Evolutionary conservation across 2,888 invertebrate genomes (phyloP).

Genomic region (Mythimna lalbum): DNA sequence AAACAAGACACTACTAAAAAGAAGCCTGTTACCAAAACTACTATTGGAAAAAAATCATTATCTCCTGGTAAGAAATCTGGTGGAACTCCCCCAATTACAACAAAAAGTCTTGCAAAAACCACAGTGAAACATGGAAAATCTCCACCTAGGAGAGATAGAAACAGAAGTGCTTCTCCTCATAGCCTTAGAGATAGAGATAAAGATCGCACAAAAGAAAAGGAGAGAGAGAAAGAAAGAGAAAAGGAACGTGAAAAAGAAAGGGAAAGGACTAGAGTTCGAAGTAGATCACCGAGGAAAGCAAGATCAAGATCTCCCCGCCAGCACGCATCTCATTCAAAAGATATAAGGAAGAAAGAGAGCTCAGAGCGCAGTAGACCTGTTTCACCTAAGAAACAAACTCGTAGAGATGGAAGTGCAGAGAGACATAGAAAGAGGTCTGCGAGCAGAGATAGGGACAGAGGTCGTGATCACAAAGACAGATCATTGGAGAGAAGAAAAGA

Average conservation of each 20-base stretch:
- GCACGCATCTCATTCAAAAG: conserved; percentile 80
- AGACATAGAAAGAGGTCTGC: conserved; percentile 83
- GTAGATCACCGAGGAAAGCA: conserved; percentile 86
- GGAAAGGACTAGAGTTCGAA: conserved; percentile 87
- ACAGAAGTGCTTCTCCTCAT: conserved; percentile 83
- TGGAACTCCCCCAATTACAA: conserved; percentile 87
- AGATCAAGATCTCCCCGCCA: conserved; percentile 86
- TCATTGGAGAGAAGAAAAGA: conserved; percentile 88
- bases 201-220: conserved; percentile 84
- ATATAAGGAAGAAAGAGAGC: conserved; percentile 85
- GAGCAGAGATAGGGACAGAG: conserved; percentile 89
- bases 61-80: conserved; percentile 89
- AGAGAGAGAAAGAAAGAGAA: conserved; percentile 85
- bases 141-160: conserved; percentile 84
- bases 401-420: conserved; percentile 83
- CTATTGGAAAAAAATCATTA: conserved; percentile 86
- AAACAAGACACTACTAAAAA: conserved; percentile 82
- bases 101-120: conserved; percentile 83
- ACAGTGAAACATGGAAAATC: conserved; percentile 86
- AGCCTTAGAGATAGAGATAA: conserved; percentile 86
- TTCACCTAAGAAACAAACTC: conserved; percentile 86
- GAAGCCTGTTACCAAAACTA: conserved; percentile 79
- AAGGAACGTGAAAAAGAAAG: conserved; percentile 89
- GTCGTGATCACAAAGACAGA: conserved; percentile 87
- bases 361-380: conserved; percentile 87